Base-by-base conservation (phyloP, 1,140 invertebrate species). In the Drosophila setifemur region DNA sequence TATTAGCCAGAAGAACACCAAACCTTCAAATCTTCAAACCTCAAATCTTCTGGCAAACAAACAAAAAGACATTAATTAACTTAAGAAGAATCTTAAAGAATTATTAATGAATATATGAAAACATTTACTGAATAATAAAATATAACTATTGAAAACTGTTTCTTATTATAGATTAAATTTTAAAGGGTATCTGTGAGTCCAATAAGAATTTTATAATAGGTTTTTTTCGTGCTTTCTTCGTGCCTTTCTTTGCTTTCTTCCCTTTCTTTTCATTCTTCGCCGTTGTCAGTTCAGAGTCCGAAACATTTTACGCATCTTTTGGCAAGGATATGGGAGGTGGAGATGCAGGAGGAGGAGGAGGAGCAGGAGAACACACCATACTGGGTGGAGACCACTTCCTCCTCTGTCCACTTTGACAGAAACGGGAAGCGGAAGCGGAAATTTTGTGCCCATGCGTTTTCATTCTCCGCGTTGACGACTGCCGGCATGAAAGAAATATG, bases 371-470 rank as follows among this genome's bases (percentile, higher is more conserved):
- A n/a, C n/a, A n/a, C n/a, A n/a, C n/a, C n/a, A n/a, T 23, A 6
- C 2, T 7, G 23, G 39, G 31, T 23, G 33, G 31, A 28, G 29
- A 31, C 37, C 26, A 55, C 23, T 45, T 35, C 14, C 39, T 48
- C 14, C 40, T 35, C 54, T 43, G 50, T 70, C 73, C 79, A 78
- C 64, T 79, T 74, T 83, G 81, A 85, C 75, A 85, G 81, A 71
- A 40, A 71, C 78, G 75, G 81, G 72, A 85, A 85, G 45, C 81
- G 81, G 81, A 86, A 86, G 37, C 81, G 81, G 81, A 86, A 86
- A 86, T 85, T 86, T 86, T 78, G 76, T 86, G 82, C 81, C 75
- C 81, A 86, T 86, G 82, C 82, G 67, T 86, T 86, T 81, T 86
- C 75, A 86, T 83, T 83, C 82, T 83, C 76, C 60, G 79, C 52